Base-by-base conservation (phyloP, 2,797 vertebrate species). In the Acestrorhynchus altus region DNA sequence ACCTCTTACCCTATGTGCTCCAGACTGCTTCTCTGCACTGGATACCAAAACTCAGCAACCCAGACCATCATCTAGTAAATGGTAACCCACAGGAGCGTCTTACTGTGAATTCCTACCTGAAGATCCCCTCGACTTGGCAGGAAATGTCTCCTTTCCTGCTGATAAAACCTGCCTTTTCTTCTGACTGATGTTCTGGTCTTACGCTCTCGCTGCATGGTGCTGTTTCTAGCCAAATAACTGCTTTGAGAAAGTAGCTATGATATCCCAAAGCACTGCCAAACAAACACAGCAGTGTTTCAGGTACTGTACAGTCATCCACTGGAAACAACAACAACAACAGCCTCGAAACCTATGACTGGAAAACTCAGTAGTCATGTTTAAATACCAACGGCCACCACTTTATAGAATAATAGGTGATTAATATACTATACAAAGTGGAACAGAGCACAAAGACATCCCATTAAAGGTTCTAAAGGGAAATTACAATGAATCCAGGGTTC, bases 11-110 rank as follows among this genome's bases (percentile, higher is more conserved):
- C 16, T 18, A 40, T 40, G 15, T 35, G 15, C 22, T 22, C 39
- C 16, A 24, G 40, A 35, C 57, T 52, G 35, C 35, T 54, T 39
- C 24, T 61, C 47, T 20, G 2, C 57, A 69, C 56, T 24, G 5
- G 20, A 40, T 39, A 51, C 60, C 16, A 46, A 70, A 31, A 6
- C 28, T 77, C 20, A 20, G 20, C 60, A 76, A 40, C 22, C 1
- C 52, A 63, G 16, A 22, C 13, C 44, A 22, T 76, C 54, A 69
- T 61, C 28, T 54, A 13, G 65, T 59, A 77, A 77, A 77, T 28
- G 20, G 51, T 51, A 60, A 52, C 24, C 35, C 31, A 70, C 39
- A 77, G 49, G 47, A 71, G 54, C 46, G 42, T 18, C 18, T 47
- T 63, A 40, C 75, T 52, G 67, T 44, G 35, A 60, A 8, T 51